Evolutionary conservation across 2,797 vertebrate genomes (phyloP).

Genomic region (Tarsius wallacei): DNA sequence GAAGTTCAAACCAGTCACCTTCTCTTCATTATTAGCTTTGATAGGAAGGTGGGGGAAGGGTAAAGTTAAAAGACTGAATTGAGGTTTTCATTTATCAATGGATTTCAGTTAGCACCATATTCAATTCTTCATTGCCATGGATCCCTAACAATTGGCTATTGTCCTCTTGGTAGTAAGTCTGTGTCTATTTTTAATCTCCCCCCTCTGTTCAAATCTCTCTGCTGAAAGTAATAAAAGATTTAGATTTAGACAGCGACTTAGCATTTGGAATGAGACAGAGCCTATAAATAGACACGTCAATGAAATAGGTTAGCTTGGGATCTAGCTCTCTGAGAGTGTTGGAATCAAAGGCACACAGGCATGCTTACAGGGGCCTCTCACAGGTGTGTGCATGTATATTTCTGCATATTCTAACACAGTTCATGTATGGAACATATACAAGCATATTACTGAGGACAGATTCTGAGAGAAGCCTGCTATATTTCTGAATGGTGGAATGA

Average conservation of each 20-base stretch:
- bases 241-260: slow-evolving; percentile 83
- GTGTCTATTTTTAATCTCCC: slow-evolving; percentile 81
- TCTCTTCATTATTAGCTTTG: slow-evolving; percentile 17
- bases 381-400: neutral
- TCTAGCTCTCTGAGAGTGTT: slow-evolving; percentile 42
- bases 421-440: neutral
- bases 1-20: neutral
- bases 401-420: neutral
- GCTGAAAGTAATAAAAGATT: slow-evolving; percentile 88
- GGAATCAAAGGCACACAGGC: neutral
- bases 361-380: neutral
- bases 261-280: slow-evolving; percentile 80
- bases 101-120: slow-evolving; percentile 30
- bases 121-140: neutral
- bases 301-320: slow-evolving; percentile 67
- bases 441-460: neutral
- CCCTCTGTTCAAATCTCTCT: slow-evolving; percentile 77
- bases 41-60: neutral
- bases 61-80: neutral
- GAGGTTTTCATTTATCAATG: neutral
- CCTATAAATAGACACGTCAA: slow-evolving; percentile 80
- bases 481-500: neutral
- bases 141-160: slow-evolving; percentile 16
- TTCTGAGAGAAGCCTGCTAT: neutral
- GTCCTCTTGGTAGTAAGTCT: slow-evolving; percentile 42